Evolutionary conservation across 2,888 invertebrate genomes (phyloP).

Genomic region (Minunthozetes semirufus): DNA sequence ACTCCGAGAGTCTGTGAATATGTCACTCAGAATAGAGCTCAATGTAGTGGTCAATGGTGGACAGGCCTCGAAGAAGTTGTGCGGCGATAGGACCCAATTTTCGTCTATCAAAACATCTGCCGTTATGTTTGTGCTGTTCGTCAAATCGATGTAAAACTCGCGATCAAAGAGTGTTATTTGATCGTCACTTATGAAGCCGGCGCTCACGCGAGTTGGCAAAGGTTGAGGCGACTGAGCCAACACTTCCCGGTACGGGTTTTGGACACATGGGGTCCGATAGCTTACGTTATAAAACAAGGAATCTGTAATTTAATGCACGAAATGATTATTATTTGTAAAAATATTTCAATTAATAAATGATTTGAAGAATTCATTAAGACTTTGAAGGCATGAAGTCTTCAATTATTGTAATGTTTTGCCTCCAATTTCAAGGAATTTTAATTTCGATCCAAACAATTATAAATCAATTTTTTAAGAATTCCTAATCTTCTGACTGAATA

Average conservation of each 20-base stretch:
- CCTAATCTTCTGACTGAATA: too few species aligned
- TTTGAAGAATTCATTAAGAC: not conserved
- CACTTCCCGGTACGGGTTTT: slow-evolving; percentile 31
- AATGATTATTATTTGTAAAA: not conserved
- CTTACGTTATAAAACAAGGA: slow-evolving; percentile 25
- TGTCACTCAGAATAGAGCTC: not conserved
- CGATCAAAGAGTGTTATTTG: slow-evolving; percentile 14
- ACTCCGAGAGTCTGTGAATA: not conserved
- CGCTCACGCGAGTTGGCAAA: not conserved
- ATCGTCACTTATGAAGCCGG: not conserved
- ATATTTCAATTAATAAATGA: not conserved
- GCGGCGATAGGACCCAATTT: not conserved
- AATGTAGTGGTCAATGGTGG: not conserved
- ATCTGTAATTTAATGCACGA: not conserved
- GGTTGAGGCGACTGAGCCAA: slow-evolving; percentile 25
- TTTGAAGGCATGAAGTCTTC: not conserved
- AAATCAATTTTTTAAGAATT: too few species aligned
- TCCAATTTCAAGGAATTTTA: too few species aligned
- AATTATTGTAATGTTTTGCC: too few species aligned
- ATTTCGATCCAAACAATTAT: too few species aligned
- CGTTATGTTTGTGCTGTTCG: not conserved
- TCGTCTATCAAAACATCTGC: not conserved
- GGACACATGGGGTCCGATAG: slow-evolving; percentile 31
- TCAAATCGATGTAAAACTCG: slow-evolving; percentile 1
- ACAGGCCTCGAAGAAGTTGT: slow-evolving; percentile 3